A percentile compares a stretch with the other conserved stretches of the same genome.
Conservation (phyloP, 2,888 invertebrate genomes). For the Metalampra italica region DNA sequence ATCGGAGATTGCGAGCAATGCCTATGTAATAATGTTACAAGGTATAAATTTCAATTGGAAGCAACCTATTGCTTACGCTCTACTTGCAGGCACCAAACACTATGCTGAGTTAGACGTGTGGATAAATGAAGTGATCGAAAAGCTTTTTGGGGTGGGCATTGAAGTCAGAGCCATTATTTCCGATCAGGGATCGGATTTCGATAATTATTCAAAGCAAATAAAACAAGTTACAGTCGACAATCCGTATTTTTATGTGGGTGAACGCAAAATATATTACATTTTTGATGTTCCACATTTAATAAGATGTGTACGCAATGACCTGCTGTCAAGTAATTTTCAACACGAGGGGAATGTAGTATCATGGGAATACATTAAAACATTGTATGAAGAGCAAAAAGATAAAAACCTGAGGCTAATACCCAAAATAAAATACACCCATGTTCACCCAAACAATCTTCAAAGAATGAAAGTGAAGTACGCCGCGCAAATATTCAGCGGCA, state of each 20-base stretch:
- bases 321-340: slow-evolving; percentile 9
- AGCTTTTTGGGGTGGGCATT: slow-evolving; percentile 5
- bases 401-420: background rate
- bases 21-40: slow-evolving; percentile 8
- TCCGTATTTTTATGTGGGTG: slow-evolving; percentile 11
- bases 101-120: slow-evolving; percentile 4
- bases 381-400: background rate
- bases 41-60: slow-evolving; percentile 9
- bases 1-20: slow-evolving; percentile 5
- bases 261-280: slow-evolving; percentile 11
- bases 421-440: slow-evolving; percentile 11
- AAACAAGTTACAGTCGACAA: slow-evolving; percentile 5
- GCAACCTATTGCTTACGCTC: slow-evolving; percentile 8
- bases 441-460: slow-evolving; percentile 1
- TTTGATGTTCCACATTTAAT: slow-evolving; percentile 13
- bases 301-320: slow-evolving; percentile 10
- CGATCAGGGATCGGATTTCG: slow-evolving; percentile 10
- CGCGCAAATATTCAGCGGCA: background rate
- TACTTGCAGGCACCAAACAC: slow-evolving; percentile 5
- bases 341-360: slow-evolving; percentile 6
- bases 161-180: slow-evolving; percentile 6
- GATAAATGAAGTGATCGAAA: slow-evolving; percentile 6
- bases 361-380: slow-evolving; percentile 8
- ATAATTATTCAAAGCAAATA: slow-evolving; percentile 4
- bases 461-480: background rate